phyloP scores from a whole-genome alignment of 2,113 vertebrate genomes.

The Esox niger region DNA sequence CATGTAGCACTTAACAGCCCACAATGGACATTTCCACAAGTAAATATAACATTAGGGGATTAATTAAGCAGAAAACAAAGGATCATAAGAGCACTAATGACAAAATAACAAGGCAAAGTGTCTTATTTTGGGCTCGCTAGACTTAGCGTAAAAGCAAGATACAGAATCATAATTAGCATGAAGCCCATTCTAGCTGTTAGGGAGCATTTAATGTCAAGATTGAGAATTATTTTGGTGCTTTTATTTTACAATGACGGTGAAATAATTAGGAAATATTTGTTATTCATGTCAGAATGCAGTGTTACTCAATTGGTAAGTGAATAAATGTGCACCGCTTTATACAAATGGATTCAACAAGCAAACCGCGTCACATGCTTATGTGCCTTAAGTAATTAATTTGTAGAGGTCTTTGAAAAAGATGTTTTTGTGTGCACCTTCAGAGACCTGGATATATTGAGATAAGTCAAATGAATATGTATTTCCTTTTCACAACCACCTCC shows the following conservation, averaged over 20 bases:
- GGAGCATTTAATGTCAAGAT: background rate
- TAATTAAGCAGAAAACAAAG: conserved; percentile 75
- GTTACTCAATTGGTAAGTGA: background rate
- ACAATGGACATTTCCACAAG: conserved; percentile 61
- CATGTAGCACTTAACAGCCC: conserved; percentile 43
- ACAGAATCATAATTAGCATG: conserved; percentile 55
- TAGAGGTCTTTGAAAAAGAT: background rate
- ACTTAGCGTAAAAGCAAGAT: conserved; percentile 37
- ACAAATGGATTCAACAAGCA: background rate
- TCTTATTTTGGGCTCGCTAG: conserved; percentile 56
- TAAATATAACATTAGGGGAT: conserved; percentile 74
- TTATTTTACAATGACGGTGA: background rate
- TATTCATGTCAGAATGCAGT: background rate
- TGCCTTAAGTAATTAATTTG: background rate
- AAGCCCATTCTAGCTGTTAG: conserved; percentile 24
- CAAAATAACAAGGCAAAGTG: conserved; percentile 66
- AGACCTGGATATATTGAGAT: background rate
- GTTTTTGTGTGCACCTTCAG: conserved; percentile 1
- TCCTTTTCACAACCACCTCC: background rate
- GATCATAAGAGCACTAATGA: conserved; percentile 70
- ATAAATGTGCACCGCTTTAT: background rate
- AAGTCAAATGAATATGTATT: background rate
- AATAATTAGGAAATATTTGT: background rate
- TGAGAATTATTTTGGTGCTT: background rate
- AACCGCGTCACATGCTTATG: background rate